A percentile compares a stretch with the other conserved stretches of the same genome.
phyloP scores from a whole-genome alignment of 2,797 vertebrate species.

The Cuculus canorus region DNA sequence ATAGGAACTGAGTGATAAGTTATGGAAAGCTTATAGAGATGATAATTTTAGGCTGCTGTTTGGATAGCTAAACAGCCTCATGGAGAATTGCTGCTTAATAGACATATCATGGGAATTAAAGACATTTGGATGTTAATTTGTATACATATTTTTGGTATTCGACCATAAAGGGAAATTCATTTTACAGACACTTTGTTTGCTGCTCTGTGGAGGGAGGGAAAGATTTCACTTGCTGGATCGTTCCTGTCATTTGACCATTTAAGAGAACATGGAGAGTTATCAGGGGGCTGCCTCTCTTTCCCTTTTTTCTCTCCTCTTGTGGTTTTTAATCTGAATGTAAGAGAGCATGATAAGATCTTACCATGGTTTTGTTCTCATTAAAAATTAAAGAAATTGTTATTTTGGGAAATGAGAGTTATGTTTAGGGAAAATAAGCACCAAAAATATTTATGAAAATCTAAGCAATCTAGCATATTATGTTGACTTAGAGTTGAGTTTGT shows the following conservation, averaged over 20 bases:
- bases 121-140: constrained; percentile 70
- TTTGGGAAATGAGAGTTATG: constrained; percentile 70
- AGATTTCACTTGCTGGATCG: constrained; percentile 44
- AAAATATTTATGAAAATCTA: constrained; percentile 74
- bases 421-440: constrained; percentile 68
- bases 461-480: constrained; percentile 62
- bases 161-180: constrained; percentile 48
- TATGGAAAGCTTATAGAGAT: constrained; percentile 66
- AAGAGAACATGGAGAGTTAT: constrained; percentile 46
- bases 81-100: constrained; percentile 70
- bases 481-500: constrained; percentile 64
- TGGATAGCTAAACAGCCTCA: constrained; percentile 66
- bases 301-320: constrained; percentile 43
- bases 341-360: constrained; percentile 57
- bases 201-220: constrained; percentile 7
- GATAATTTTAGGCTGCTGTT: constrained; percentile 62
- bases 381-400: constrained; percentile 73
- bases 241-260: constrained; percentile 36
- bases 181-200: constrained; percentile 43
- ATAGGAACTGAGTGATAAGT: constrained; percentile 66
- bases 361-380: constrained; percentile 72
- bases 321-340: constrained; percentile 69
- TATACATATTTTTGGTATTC: constrained; percentile 56
- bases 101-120: constrained; percentile 67
- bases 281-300: constrained; percentile 3